Evolutionary conservation across 2,113 vertebrate genomes (phyloP), one percentile per base, ranked within the genome.

Genomic region (human (Homo sapiens)): DNA sequence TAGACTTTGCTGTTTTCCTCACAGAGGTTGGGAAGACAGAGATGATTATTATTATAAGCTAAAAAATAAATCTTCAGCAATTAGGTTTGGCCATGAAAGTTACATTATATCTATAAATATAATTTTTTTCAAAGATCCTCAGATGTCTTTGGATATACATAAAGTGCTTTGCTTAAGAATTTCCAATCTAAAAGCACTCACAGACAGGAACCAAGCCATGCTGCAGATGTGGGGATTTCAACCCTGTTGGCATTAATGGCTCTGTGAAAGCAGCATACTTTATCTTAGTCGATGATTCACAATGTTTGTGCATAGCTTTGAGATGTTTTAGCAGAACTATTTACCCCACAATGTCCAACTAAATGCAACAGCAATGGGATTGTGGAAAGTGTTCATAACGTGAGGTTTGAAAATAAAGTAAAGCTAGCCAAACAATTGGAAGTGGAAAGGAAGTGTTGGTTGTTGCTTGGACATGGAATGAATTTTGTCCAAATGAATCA

Each of bases 301-400:
- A 95, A 2, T 61, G 50, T 82, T 84, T 91, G 48, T 75, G 40
- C 38, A 35, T 27, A 89, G 48, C 86, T 86, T 93, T 96, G 94
- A 94, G 81, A 96, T 59, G 45, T 81, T 93, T 93, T 90, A 7
- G 68, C 38, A 68, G 40, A 95, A 89, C 72, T 78, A 76, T 73
- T 81, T 82, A 61, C n/a, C 27, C 20, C 18, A 2, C 68, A 30
- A 32, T 50, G 72, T 68, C 40, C 59, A 89, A 38, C 61, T 76
- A 79, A 40, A 45, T 23, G 27, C 40, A 96, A 93, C 59, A 92
- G 35, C 59, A 38, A 5, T 55, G 82, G 40, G 22, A 89, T 38
- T 25, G 50, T 72, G 50, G 45, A 73, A 90, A 94, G 78, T 64
- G 43, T 22, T 61, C 30, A 14, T 27, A 73, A 85, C 52, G 66